Conservation (phyloP, 2,797 vertebrate species). For the Denticeps clupeoides region DNA sequence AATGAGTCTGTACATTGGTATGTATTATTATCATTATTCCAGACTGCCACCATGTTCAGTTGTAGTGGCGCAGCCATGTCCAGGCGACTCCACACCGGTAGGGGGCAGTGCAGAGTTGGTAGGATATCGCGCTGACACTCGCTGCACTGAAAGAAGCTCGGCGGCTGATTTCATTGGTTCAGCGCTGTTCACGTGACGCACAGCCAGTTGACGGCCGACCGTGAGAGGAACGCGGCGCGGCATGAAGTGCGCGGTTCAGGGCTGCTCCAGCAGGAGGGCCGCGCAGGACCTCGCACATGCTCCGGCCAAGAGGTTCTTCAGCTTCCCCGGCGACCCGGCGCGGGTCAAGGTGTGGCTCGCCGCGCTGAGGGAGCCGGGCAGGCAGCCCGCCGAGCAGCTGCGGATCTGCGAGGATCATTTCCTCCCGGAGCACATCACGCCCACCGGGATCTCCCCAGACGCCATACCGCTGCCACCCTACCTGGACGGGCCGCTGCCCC, state of each 20-base stretch:
- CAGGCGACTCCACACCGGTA: too few relatives aligned
- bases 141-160: neutral
- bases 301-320: conserved; percentile 52
- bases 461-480: conserved; percentile 38
- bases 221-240: too few relatives aligned
- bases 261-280: conserved; percentile 46
- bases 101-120: too few relatives aligned
- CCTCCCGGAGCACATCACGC: conserved; percentile 39
- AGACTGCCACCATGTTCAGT: too few relatives aligned
- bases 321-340: conserved; percentile 46
- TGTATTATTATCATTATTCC: too few relatives aligned
- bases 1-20: too few relatives aligned
- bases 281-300: conserved; percentile 21
- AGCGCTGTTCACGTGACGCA: neutral
- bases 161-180: neutral
- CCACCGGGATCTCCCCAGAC: conserved; percentile 25
- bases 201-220: too few relatives aligned
- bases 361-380: conserved; percentile 36
- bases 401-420: conserved; percentile 51
- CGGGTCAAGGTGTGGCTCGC: conserved; percentile 53
- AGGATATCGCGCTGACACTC: too few relatives aligned
- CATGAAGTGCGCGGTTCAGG: conserved; percentile 56
- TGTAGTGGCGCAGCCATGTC: too few relatives aligned
- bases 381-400: conserved; percentile 18
- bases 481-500: conserved; percentile 27